These are phyloP conservation scores for Tenebrio molitor DNA, from an alignment of 1,140 invertebrate species.

Conservation along the genomic window DNA sequence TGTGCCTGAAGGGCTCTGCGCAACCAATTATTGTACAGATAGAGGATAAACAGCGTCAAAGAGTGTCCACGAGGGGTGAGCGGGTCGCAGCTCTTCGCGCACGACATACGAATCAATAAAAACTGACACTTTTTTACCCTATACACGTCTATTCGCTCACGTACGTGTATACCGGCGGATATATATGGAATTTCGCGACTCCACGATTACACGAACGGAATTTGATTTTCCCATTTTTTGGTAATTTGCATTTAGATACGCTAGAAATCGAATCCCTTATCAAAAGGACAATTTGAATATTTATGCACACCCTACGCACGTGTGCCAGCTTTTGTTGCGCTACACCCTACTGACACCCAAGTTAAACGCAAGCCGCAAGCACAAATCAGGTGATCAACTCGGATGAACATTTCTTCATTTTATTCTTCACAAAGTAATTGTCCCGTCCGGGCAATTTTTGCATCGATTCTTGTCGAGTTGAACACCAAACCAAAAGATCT, in stretches of 20 bases:
- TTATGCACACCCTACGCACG: slow-evolving; percentile 1
- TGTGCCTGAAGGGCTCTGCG: slow-evolving; percentile 53
- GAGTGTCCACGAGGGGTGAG: slow-evolving; percentile 38
- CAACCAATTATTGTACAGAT: slow-evolving; percentile 57
- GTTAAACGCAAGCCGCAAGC: too few relatives aligned
- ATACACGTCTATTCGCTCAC: slow-evolving; percentile 53
- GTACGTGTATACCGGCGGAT: slow-evolving; percentile 50
- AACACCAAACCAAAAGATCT: too few relatives aligned
- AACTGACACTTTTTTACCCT: slow-evolving; percentile 59
- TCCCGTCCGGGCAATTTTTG: too few relatives aligned
- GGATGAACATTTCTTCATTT: too few relatives aligned
- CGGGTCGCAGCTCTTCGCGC: slow-evolving; percentile 48
- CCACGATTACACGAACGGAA: slow-evolving; percentile 38
- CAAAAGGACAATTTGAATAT: slow-evolving; percentile 40
- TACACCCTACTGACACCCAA: too few relatives aligned
- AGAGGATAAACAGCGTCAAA: slow-evolving; percentile 54
- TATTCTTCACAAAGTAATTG: too few relatives aligned
- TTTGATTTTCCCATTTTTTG: slow-evolving; percentile 44
- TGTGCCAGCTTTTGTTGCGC: too few relatives aligned
- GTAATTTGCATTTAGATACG: slow-evolving; percentile 47
- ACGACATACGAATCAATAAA: slow-evolving; percentile 60
- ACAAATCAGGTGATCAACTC: too few relatives aligned
- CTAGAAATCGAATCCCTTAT: slow-evolving; percentile 41
- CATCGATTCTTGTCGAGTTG: too few relatives aligned
- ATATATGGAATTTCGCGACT: slow-evolving; percentile 50